Evolutionary conservation across 2,113 vertebrate species (phyloP).

Genomic region (Regulus satrapa): DNA sequence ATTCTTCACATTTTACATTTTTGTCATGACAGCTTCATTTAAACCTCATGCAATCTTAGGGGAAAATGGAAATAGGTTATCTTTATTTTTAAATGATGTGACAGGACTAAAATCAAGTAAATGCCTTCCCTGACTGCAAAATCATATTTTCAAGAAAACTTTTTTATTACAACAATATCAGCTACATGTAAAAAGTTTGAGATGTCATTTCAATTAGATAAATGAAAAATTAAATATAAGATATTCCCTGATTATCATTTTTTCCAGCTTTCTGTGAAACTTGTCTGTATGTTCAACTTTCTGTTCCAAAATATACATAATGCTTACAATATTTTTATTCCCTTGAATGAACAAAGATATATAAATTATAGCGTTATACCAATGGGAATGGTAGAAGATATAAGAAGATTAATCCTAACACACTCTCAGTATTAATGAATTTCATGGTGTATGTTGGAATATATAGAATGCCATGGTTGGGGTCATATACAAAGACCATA

Average conservation of each 20-base stretch:
- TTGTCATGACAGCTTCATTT: conserved; percentile 58
- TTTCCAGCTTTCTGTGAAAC: neutral
- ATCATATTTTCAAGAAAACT: conserved; percentile 17
- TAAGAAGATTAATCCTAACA: neutral
- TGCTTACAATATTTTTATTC: neutral
- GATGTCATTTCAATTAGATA: conserved; percentile 24
- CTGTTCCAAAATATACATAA: neutral
- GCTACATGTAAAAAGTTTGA: neutral
- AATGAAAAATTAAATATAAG: conserved; percentile 30
- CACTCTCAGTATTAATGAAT: neutral
- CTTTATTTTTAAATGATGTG: conserved; percentile 55
- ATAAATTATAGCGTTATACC: neutral
- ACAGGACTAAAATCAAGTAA: conserved; percentile 49
- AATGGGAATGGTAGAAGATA: neutral
- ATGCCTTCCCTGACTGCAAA: conserved; percentile 24
- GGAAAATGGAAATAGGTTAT: conserved; percentile 53
- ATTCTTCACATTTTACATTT: conserved; percentile 58
- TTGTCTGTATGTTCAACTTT: neutral
- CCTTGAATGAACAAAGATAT: neutral
- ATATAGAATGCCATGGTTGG: neutral
- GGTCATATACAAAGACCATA: neutral
- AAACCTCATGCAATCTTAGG: conserved; percentile 31
- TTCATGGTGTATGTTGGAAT: neutral
- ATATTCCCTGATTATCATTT: neutral
- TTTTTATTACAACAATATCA: conserved; percentile 12